Evolutionary conservation across 2,113 vertebrate genomes (phyloP).

Genomic region (Toxotes jaculatrix): DNA sequence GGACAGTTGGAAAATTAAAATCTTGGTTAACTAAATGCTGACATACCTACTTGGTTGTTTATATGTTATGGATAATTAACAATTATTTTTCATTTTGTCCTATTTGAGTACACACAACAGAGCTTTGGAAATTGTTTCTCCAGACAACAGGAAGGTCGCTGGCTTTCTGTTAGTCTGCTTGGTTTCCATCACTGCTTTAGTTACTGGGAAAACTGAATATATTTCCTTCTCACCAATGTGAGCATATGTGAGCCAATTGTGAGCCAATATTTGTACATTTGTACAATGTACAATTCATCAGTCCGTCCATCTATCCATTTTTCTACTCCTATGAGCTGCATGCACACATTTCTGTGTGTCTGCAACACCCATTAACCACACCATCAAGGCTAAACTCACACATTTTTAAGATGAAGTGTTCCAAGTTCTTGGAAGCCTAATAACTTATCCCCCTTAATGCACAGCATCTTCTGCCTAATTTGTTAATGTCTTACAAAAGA

Average conservation of each 20-base stretch:
- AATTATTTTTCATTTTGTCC: neutral
- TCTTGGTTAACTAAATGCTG: neutral
- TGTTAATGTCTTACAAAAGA: conserved; percentile 66
- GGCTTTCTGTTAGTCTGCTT: neutral
- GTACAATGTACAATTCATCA: neutral
- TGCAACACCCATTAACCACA: conserved; percentile 10
- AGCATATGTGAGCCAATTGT: neutral
- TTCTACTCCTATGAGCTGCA: neutral
- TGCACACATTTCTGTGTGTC: neutral
- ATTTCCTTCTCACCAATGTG: neutral
- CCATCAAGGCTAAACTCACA: conserved; percentile 35
- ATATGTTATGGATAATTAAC: conserved; percentile 11
- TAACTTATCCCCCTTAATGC: conserved; percentile 65
- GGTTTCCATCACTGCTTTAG: neutral
- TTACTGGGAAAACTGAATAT: neutral
- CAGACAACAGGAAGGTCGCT: neutral
- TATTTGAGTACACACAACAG: neutral
- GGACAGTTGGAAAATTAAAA: neutral
- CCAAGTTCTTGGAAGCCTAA: conserved; percentile 40
- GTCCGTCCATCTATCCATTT: neutral
- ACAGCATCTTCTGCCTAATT: conserved; percentile 69
- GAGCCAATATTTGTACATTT: neutral
- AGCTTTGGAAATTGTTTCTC: conserved; percentile 1
- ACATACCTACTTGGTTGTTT: neutral
- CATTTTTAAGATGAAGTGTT: conserved; percentile 47